Evolutionary conservation across 2,113 vertebrate genomes (phyloP), one percentile per base, ranked within the genome.

Genomic region (Oryzias woworae): DNA sequence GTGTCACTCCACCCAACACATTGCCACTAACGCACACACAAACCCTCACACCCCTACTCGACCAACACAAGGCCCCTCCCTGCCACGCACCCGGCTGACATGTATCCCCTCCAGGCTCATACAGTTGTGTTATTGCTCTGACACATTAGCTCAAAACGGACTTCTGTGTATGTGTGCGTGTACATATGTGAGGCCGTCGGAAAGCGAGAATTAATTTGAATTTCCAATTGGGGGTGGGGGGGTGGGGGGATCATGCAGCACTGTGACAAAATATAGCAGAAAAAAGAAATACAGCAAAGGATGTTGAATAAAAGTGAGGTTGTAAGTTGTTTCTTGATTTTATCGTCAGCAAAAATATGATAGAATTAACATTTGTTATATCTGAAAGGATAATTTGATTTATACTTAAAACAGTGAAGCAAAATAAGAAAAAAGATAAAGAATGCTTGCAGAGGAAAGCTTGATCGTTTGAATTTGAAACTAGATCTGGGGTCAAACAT

Each of bases 61-160:
- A 58, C 65, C 81, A 48, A 20, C 50, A 50, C 51, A 56, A 85
- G 78, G 83, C 82, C 85, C 77, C 80, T 62, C 66, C 61, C 75
- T 82, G 75, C 76, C 74, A 84, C 53, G 22, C 73, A 70, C 66
- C 79, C 71, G 61, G 77, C 74, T 87, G 84, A 88, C 78, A 87
- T 84, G 72, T 69, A 82, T 78, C 78, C 62, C 78, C 62, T 71
- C 80, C 81, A 82, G 66, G 58, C 72, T 71, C 76, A 63, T 53
- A 62, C 72, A 71, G 80, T 81, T 83, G 85, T 83, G 78, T 87
- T 81, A 80, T 73, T 83, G 67, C 77, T 65, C 74, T 73, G 78
- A 82, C 78, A 88, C 85, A 62, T 80, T 83, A 80, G 82, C 77
- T 79, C 72, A 68, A 77, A 85, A 81, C 80, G 53, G 58, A 63